Percentiles rank a stretch among this genome's conserved stretches.
These are phyloP conservation scores for Rattus norvegicus DNA, from an alignment of 2,113 vertebrate genomes.

Conservation along the genomic window DNA sequence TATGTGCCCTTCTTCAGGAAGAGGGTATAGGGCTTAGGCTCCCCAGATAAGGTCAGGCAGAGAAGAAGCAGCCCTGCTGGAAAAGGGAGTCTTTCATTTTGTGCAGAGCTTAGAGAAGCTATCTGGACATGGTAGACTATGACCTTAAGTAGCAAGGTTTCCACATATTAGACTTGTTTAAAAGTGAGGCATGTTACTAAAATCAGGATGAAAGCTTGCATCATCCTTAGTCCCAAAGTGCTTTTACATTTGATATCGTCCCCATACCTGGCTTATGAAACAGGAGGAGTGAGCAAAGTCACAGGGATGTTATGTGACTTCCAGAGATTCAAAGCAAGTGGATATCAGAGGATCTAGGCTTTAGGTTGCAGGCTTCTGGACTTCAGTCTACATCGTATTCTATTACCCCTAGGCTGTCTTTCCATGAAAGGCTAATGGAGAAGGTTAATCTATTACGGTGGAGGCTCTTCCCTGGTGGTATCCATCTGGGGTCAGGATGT, in stretches of 20 bases:
- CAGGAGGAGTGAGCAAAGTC: not conserved
- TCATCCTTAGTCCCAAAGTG: not conserved
- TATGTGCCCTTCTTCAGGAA: no score
- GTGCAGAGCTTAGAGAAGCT: no score
- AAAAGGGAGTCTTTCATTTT: no score
- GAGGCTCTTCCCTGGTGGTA: not conserved
- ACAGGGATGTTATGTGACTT: not conserved
- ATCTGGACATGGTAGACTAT: no score
- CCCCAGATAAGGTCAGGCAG: no score
- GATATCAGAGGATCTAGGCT: not conserved
- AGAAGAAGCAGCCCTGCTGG: no score
- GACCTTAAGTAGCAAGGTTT: no score
- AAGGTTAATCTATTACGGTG: not conserved
- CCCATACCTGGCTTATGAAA: not conserved
- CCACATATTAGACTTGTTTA: not conserved
- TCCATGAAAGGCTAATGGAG: not conserved
- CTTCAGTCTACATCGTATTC: not conserved
- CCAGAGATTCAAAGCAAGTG: not conserved
- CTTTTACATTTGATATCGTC: not conserved
- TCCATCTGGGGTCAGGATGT: not conserved
- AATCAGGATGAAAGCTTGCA: not conserved
- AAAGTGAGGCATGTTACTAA: not conserved
- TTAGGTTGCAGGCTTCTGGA: not conserved
- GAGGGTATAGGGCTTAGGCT: no score
- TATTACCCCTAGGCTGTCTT: not conserved